phyloP scores from a whole-genome alignment of 2,113 vertebrate genomes.

The Tupaia chinensis region DNA sequence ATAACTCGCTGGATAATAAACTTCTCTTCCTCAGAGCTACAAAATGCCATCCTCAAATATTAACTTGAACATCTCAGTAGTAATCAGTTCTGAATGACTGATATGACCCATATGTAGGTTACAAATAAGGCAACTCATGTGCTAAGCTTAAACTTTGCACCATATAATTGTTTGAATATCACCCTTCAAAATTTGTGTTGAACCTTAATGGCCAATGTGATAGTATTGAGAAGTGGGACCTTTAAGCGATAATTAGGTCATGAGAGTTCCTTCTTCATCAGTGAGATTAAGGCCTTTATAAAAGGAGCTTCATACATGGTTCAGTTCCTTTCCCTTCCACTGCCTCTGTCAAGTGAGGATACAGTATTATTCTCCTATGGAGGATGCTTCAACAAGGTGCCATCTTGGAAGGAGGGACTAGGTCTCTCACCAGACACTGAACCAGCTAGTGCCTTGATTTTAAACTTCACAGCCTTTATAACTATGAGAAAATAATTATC shows the following conservation, averaged over 20 bases:
- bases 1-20: background rate
- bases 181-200: background rate
- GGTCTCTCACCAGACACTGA: background rate
- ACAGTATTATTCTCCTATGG: background rate
- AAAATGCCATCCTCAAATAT: background rate
- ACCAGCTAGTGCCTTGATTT: background rate
- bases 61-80: background rate
- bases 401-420: background rate
- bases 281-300: background rate
- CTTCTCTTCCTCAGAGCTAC: background rate
- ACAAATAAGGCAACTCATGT: background rate
- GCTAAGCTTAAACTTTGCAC: background rate
- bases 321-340: background rate
- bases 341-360: background rate
- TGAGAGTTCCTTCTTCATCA: background rate
- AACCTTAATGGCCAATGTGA: background rate
- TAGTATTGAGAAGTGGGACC: background rate
- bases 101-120: background rate
- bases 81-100: background rate
- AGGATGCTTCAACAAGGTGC: background rate
- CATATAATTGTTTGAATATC: background rate
- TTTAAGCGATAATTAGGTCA: background rate
- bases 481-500: background rate
- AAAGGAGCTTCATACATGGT: background rate
- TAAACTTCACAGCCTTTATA: background rate